Percentiles rank a stretch among this genome's conserved stretches.
These are phyloP conservation scores for Acyrthosiphon pisum DNA, from an alignment of 1,140 invertebrate species.

Conservation along the genomic window DNA sequence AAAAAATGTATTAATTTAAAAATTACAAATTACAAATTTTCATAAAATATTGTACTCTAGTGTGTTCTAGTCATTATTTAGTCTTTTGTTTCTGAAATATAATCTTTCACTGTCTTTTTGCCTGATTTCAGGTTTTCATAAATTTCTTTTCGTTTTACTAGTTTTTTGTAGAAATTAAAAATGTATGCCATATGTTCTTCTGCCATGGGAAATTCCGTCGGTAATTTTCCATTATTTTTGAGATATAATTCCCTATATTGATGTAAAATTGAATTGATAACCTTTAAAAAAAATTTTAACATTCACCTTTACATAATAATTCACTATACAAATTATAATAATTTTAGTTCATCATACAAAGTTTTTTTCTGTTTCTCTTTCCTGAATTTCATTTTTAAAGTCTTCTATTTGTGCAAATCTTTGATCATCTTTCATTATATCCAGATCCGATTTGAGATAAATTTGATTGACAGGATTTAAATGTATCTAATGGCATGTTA, in stretches of 20 bases:
- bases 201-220: not conserved
- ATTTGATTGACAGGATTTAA: not conserved
- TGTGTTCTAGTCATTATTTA: not conserved
- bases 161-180: not conserved
- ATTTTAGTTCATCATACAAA: not conserved
- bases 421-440: not conserved
- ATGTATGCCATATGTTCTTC: not conserved
- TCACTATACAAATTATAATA: not conserved
- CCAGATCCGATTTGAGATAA: not conserved
- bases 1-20: no score
- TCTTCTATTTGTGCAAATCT: not conserved
- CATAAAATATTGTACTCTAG: no score
- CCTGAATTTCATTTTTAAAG: not conserved
- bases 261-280: not conserved
- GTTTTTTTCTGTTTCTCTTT: slow-evolving; percentile 1
- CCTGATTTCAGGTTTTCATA: not conserved
- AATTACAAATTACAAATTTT: no score
- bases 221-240: not conserved
- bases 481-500: not conserved
- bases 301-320: not conserved
- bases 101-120: not conserved
- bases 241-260: not conserved
- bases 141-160: not conserved
- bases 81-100: not conserved
- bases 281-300: not conserved